A percentile compares a stretch with the other conserved stretches of the same genome.
Evolutionary conservation across 2,113 vertebrate genomes (phyloP).

Genomic region (Grus americana): DNA sequence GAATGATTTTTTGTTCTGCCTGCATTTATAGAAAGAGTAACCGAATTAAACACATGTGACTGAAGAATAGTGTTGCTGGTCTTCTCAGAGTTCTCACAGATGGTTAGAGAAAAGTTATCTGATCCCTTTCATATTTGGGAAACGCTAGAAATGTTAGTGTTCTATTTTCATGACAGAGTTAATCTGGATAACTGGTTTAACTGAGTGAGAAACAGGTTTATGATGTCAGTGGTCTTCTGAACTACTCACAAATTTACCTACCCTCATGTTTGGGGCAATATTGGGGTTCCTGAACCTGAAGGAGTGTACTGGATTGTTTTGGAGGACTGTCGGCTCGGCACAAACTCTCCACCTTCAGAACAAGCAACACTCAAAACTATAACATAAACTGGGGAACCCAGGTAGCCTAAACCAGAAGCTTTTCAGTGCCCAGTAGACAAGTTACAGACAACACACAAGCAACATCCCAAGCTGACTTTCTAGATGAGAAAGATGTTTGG

Average conservation of each 20-base stretch:
- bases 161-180: neutral
- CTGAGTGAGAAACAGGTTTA: neutral
- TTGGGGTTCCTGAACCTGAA: neutral
- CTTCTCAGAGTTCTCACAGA: neutral
- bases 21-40: neutral
- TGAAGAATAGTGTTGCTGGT: neutral
- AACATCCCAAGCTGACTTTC: neutral
- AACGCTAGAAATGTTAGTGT: neutral
- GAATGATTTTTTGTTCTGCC: neutral
- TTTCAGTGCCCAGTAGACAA: neutral
- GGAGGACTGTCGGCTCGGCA: neutral
- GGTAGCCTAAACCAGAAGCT: neutral
- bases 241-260: neutral
- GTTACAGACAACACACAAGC: neutral
- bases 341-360: neutral
- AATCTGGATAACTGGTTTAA: neutral
- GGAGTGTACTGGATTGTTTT: neutral
- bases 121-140: neutral
- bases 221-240: neutral
- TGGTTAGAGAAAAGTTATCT: neutral
- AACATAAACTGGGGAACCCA: neutral
- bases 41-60: rapidly evolving
- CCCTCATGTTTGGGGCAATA: neutral
- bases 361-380: neutral
- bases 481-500: neutral